Percentiles rank a stretch among this genome's conserved stretches.
phyloP scores from a whole-genome alignment of 2,888 invertebrate genomes.

The Epinotia demarniana region DNA sequence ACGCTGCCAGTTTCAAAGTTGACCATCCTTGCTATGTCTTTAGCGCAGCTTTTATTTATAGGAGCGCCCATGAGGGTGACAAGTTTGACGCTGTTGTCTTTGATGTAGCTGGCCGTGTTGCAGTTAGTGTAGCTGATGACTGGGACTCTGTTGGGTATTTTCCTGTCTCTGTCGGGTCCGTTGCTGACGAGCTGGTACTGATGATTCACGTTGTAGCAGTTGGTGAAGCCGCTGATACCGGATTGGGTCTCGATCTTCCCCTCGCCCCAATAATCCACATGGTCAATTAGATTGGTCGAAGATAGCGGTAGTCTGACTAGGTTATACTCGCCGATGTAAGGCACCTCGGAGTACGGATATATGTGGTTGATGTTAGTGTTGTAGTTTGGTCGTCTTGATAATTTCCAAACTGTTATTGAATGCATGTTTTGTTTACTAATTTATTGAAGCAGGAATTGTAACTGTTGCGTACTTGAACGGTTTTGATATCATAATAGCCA shows the following conservation, averaged over 20 bases:
- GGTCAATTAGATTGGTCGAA: slow-evolving; percentile 50
- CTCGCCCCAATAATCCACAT: slow-evolving; percentile 67
- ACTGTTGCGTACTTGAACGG: not conserved
- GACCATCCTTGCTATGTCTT: slow-evolving; percentile 61
- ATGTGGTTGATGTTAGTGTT: slow-evolving; percentile 52
- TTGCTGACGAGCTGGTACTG: slow-evolving; percentile 59
- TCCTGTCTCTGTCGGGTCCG: slow-evolving; percentile 55
- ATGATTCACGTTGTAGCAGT: slow-evolving; percentile 63
- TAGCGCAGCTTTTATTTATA: slow-evolving; percentile 60
- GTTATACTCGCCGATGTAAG: slow-evolving; percentile 60
- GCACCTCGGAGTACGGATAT: slow-evolving; percentile 63
- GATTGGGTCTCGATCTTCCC: slow-evolving; percentile 52
- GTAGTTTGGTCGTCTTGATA: slow-evolving; percentile 51
- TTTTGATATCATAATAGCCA: not conserved
- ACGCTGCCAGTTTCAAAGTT: slow-evolving; percentile 55
- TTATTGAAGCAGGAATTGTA: not conserved
- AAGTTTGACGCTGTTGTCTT: slow-evolving; percentile 54
- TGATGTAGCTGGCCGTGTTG: slow-evolving; percentile 60
- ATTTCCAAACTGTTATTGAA: slow-evolving; percentile 36
- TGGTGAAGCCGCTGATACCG: slow-evolving; percentile 55
- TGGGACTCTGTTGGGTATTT: slow-evolving; percentile 64
- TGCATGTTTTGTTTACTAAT: slow-evolving; percentile 1
- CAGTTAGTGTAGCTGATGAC: slow-evolving; percentile 57
- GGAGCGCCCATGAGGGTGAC: slow-evolving; percentile 63
- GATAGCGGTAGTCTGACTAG: slow-evolving; percentile 56